These are phyloP conservation scores for Cremastinae sp. DNA, from an alignment of 2,888 invertebrate species.

Conservation along the genomic window DNA sequence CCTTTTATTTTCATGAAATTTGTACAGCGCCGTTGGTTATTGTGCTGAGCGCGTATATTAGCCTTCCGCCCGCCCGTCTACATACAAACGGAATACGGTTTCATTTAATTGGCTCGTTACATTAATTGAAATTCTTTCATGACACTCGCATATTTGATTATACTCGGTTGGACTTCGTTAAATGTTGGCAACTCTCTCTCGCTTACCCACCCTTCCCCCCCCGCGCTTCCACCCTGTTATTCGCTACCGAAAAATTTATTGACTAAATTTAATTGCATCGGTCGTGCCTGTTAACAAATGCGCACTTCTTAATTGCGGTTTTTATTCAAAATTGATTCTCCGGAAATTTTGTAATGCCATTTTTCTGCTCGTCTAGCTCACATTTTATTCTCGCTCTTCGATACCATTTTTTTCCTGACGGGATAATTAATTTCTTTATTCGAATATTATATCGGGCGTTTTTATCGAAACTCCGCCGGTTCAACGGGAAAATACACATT, in stretches of 20 bases:
- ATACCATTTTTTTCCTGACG: too few relatives aligned
- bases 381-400: too few relatives aligned
- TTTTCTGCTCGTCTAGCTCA: slow-evolving; percentile 15
- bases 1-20: slow-evolving; percentile 48
- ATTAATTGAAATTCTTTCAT: slow-evolving; percentile 74
- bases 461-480: too few relatives aligned
- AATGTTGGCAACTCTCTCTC: slow-evolving; percentile 41
- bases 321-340: slow-evolving; percentile 46
- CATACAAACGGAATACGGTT: slow-evolving; percentile 48
- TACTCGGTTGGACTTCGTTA: slow-evolving; percentile 47
- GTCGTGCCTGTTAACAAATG: slow-evolving; percentile 25
- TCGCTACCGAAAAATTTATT: slow-evolving; percentile 45
- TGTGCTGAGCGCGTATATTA: slow-evolving; percentile 34
- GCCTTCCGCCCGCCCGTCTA: slow-evolving; percentile 35
- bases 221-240: too few relatives aligned
- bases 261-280: slow-evolving; percentile 46
- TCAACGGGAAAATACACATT: too few relatives aligned
- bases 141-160: slow-evolving; percentile 37
- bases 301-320: slow-evolving; percentile 42
- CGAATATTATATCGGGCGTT: too few relatives aligned
- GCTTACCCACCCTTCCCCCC: slow-evolving; percentile 4
- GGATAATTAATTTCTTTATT: too few relatives aligned
- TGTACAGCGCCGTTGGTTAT: slow-evolving; percentile 35
- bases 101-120: slow-evolving; percentile 75
- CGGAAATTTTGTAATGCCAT: slow-evolving; percentile 20